phyloP scores from a whole-genome alignment of 2,113 vertebrate genomes.

The Cichladusa arquata region DNA sequence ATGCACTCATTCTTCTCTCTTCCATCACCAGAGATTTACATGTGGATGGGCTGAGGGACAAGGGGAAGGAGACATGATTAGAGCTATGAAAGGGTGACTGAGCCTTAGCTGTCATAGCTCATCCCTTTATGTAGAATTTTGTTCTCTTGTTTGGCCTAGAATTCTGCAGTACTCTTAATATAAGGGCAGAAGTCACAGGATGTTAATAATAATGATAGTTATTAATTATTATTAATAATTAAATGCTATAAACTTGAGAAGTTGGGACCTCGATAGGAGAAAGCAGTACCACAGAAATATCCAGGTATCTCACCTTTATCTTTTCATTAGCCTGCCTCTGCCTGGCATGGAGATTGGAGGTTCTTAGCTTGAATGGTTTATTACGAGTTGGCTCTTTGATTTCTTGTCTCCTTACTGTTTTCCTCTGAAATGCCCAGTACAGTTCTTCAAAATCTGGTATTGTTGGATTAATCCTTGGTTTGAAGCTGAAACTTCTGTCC shows the following conservation, averaged over 20 bases:
- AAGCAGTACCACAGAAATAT: neutral
- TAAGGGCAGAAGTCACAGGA: neutral
- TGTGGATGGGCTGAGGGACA: neutral
- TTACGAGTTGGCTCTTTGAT: slow-evolving; percentile 77
- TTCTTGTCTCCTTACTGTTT: slow-evolving; percentile 70
- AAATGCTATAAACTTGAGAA: neutral
- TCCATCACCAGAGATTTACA: neutral
- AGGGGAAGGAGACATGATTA: neutral
- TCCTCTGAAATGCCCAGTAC: slow-evolving; percentile 83
- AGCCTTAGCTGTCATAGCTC: neutral
- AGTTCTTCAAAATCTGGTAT: slow-evolving; percentile 86
- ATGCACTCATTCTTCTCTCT: neutral
- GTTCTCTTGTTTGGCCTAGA: neutral
- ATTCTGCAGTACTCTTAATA: neutral
- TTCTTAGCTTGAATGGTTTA: slow-evolving; percentile 87
- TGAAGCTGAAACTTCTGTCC: slow-evolving; percentile 80
- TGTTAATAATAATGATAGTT: neutral
- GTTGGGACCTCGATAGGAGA: neutral
- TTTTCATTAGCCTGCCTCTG: slow-evolving; percentile 47
- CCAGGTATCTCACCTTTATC: slow-evolving; percentile 36
- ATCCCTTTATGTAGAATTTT: neutral
- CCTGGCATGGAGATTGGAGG: slow-evolving; percentile 72
- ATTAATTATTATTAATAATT: neutral
- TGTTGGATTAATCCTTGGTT: slow-evolving; percentile 79
- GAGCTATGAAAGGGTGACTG: neutral